Conservation (phyloP, 2,797 vertebrate species). For the Perodicticus potto region DNA sequence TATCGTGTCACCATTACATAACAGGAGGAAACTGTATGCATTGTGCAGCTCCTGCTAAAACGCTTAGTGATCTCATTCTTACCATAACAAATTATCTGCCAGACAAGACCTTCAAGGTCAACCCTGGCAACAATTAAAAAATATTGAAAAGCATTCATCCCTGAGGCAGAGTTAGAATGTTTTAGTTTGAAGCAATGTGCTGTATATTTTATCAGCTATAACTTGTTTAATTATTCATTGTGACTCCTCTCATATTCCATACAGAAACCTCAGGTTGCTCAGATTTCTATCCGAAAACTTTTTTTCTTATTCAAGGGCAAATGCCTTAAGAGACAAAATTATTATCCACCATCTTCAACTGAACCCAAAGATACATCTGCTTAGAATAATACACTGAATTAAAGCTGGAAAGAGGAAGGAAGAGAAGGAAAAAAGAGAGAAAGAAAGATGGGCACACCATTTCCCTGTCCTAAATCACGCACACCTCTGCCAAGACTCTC, state of each 20-base stretch:
- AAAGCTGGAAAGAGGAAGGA: background rate
- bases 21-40: constrained; percentile 84
- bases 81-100: constrained; percentile 89
- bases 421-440: background rate
- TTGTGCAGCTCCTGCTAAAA: constrained; percentile 85
- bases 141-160: constrained; percentile 91
- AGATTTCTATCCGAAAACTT: constrained; percentile 88
- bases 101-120: constrained; percentile 90
- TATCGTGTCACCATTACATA: constrained; percentile 82
- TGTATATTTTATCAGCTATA: constrained; percentile 91
- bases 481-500: background rate
- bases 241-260: constrained; percentile 86
- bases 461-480: background rate
- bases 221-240: constrained; percentile 90
- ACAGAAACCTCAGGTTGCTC: constrained; percentile 88
- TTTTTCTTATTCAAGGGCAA: constrained; percentile 85
- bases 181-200: constrained; percentile 87
- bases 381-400: constrained; percentile 52
- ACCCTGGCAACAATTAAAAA: constrained; percentile 90
- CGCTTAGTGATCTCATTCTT: constrained; percentile 89
- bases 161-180: constrained; percentile 88
- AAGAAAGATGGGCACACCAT: background rate
- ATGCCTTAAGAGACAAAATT: constrained; percentile 72
- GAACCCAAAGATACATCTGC: constrained; percentile 50
- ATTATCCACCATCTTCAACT: constrained; percentile 26